Evolutionary conservation across 2,113 vertebrate species (phyloP).

Genomic region (Propithecus coquereli): DNA sequence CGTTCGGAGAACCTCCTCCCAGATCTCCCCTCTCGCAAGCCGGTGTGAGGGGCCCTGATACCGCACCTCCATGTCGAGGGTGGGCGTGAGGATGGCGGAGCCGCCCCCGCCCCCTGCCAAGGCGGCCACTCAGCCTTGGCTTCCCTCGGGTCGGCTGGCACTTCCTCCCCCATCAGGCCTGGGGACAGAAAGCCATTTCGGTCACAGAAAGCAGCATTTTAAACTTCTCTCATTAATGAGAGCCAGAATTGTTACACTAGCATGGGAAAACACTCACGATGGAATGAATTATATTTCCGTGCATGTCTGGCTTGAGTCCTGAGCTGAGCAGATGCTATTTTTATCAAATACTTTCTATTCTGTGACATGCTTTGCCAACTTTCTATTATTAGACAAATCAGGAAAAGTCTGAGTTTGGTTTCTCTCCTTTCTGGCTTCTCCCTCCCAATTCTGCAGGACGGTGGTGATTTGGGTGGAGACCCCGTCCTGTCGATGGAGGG

Average conservation of each 20-base stretch:
- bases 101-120: too few species aligned
- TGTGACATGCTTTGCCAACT: conserved; percentile 23
- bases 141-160: neutral
- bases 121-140: too few species aligned
- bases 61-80: neutral
- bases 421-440: neutral
- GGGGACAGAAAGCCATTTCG: neutral
- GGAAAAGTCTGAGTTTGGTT: neutral
- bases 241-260: neutral
- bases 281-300: conserved; percentile 43
- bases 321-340: conserved; percentile 61
- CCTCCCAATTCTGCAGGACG: neutral
- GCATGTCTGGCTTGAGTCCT: conserved; percentile 28
- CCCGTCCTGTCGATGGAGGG: neutral
- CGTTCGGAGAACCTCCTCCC: neutral
- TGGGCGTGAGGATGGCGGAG: neutral
- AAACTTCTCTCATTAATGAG: neutral
- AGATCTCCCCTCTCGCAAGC: neutral
- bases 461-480: neutral
- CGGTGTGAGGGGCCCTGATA: neutral
- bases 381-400: conserved; percentile 63
- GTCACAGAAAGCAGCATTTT: neutral
- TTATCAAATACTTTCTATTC: conserved; percentile 63
- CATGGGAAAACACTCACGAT: neutral
- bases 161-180: neutral